phyloP scores from a whole-genome alignment of 2,797 vertebrate genomes.

The Tympanoctomys barrerae region DNA sequence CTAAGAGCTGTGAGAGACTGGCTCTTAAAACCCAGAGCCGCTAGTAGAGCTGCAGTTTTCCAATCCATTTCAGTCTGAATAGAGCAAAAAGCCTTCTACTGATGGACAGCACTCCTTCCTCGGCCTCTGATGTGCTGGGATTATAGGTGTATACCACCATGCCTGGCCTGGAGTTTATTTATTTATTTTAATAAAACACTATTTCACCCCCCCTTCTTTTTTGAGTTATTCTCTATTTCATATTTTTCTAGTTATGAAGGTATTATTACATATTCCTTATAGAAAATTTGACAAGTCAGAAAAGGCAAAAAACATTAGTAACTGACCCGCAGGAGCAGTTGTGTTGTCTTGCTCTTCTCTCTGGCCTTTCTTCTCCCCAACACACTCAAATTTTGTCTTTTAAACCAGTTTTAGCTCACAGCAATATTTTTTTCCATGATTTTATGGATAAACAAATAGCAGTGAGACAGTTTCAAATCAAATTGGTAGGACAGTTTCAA shows the following conservation, averaged over 20 bases:
- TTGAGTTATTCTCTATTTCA: not conserved
- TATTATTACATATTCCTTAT: not conserved
- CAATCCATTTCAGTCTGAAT: not conserved
- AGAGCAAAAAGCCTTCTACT: not conserved
- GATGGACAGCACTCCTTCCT: not conserved
- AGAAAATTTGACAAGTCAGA: conserved; percentile 22
- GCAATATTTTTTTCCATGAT: too few species aligned
- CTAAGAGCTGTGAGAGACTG: not conserved
- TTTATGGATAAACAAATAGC: too few species aligned
- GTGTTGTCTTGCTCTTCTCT: not conserved
- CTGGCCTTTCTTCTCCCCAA: not conserved
- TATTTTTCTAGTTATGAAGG: not conserved
- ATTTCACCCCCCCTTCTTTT: not conserved
- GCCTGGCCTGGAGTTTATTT: not conserved
- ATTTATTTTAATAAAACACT: not conserved
- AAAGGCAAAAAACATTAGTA: not conserved
- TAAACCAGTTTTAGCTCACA: not conserved
- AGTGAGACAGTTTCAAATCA: too few species aligned
- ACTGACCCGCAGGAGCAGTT: not conserved
- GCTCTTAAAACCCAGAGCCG: not conserved
- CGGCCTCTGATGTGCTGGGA: not conserved
- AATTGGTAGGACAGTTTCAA: too few species aligned
- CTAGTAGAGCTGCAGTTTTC: not conserved
- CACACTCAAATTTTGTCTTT: not conserved
- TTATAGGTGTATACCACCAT: not conserved